Evolutionary conservation across 2,797 vertebrate genomes (phyloP).

Genomic region (Monodelphis domestica): DNA sequence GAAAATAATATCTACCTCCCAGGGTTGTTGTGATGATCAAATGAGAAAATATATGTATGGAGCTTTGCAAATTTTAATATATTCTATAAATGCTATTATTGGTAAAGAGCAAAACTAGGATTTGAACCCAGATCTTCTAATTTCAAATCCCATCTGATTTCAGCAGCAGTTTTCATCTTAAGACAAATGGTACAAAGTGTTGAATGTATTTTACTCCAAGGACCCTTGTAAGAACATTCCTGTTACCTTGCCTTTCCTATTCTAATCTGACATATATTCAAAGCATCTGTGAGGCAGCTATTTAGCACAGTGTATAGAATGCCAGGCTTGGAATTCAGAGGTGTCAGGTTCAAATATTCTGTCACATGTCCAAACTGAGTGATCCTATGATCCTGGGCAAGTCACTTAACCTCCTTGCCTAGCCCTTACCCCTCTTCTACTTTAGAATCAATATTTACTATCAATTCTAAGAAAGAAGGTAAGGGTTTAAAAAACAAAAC

Average conservation of each 20-base stretch:
- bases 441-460: too few species aligned
- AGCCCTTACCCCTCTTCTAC: too few species aligned
- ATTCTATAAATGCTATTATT: neutral
- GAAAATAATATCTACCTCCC: neutral
- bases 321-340: too few species aligned
- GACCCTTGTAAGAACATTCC: neutral
- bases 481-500: too few species aligned
- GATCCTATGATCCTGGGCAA: too few species aligned
- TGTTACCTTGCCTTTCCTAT: neutral
- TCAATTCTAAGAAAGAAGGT: too few species aligned
- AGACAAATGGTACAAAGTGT: neutral
- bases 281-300: neutral
- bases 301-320: too few species aligned
- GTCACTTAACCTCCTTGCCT: too few species aligned
- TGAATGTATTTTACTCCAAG: neutral
- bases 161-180: neutral
- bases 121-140: neutral
- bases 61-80: neutral
- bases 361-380: too few species aligned
- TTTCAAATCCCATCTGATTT: neutral
- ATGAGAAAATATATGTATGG: neutral
- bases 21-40: neutral
- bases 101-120: neutral
- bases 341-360: too few species aligned
- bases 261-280: neutral